Conservation (phyloP, 2,888 invertebrate species). For the Ephialtes manifestator region DNA sequence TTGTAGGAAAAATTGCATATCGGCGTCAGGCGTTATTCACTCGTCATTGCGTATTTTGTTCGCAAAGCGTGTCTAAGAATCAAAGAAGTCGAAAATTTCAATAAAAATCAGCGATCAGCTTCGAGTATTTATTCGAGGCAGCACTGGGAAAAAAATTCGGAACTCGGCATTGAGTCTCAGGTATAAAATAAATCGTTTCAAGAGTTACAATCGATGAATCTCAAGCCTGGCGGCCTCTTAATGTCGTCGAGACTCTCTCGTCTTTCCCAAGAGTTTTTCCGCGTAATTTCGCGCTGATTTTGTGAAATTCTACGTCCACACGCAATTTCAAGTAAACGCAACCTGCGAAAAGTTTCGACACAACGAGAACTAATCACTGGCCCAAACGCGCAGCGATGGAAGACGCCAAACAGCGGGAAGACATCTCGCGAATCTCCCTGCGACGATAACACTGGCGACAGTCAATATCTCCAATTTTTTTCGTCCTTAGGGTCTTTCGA, state of each 20-base stretch:
- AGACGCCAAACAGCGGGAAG: conserved; percentile 47
- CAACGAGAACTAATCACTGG: conserved; percentile 10
- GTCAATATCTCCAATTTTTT: neutral
- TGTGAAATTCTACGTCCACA: neutral
- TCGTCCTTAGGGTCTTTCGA: neutral
- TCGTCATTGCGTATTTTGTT: neutral
- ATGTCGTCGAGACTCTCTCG: neutral
- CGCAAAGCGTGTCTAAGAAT: neutral
- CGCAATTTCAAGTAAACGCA: neutral
- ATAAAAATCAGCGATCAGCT: neutral
- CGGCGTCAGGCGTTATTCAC: conserved; percentile 4
- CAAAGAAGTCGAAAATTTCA: neutral
- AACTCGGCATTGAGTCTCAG: neutral
- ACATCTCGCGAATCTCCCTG: conserved; percentile 36
- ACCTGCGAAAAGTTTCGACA: neutral
- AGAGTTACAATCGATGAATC: neutral
- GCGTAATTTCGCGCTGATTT: neutral
- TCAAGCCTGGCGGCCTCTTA: neutral
- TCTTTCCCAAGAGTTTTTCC: neutral
- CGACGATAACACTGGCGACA: conserved; percentile 14
- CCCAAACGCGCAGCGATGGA: conserved; percentile 11
- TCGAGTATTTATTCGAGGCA: neutral
- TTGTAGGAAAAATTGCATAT: conserved; percentile 31
- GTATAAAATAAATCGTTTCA: neutral
- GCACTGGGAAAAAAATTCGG: neutral